A percentile compares a stretch with the other conserved stretches of the same genome.
Conservation (phyloP, 2,113 vertebrate species). For the Caretta caretta region DNA sequence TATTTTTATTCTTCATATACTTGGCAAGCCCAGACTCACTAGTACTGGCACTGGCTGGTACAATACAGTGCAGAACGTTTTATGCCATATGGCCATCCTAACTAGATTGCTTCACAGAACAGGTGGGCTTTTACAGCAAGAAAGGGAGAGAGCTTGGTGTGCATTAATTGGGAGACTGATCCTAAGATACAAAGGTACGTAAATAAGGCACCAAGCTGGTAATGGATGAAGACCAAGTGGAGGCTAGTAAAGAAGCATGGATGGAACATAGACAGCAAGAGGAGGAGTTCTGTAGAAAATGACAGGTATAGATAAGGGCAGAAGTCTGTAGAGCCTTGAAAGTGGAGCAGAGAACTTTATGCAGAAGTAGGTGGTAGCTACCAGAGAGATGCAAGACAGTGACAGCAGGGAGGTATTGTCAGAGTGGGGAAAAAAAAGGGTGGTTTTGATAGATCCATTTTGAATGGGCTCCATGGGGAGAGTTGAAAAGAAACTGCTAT, state of each 20-base stretch:
- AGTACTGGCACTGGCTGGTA: rapidly evolving
- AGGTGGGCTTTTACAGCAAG: not conserved
- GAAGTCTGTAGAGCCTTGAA: not conserved
- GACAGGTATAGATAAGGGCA: not conserved
- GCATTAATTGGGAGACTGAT: not conserved
- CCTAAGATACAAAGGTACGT: rapidly evolving
- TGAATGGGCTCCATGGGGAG: not conserved
- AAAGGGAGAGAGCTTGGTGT: not conserved
- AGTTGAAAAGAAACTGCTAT: not conserved
- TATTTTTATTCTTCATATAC: not conserved
- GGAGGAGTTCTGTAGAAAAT: not conserved
- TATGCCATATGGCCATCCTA: not conserved
- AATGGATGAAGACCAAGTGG: not conserved
- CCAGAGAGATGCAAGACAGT: not conserved
- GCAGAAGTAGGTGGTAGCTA: not conserved
- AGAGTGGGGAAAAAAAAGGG: not conserved
- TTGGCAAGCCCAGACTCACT: not conserved
- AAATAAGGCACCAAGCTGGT: not conserved
- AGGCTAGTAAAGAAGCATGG: not conserved
- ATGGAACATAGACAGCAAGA: not conserved
- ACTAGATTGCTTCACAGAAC: not conserved
- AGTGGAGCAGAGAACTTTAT: not conserved
- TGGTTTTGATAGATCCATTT: not conserved
- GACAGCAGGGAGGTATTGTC: not conserved
- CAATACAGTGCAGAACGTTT: not conserved